phyloP scores from a whole-genome alignment of 2,888 invertebrate species.

The Phaedon cochleariae region DNA sequence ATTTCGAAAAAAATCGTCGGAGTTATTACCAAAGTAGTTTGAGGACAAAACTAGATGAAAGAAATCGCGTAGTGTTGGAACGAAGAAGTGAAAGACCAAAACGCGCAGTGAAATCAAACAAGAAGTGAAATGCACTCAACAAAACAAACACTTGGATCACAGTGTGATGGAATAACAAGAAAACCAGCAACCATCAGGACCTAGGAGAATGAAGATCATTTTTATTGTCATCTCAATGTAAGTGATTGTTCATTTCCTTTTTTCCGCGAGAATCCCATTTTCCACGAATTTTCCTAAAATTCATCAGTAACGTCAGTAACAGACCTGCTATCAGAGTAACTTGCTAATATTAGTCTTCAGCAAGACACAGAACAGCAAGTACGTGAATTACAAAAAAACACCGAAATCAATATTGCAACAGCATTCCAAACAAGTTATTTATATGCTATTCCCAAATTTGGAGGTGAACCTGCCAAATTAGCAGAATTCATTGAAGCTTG shows the following conservation, averaged over 20 bases:
- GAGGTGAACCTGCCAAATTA: conserved; percentile 1
- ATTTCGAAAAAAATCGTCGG: conserved; percentile 8
- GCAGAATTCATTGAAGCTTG: conserved; percentile 2
- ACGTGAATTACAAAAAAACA: too few relatives aligned
- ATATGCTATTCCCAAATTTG: not conserved
- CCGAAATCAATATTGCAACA: not conserved
- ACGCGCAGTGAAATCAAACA: not conserved
- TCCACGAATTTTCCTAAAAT: not conserved
- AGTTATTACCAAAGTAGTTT: not conserved
- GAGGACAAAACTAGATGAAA: not conserved
- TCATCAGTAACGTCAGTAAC: not conserved
- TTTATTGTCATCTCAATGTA: not conserved
- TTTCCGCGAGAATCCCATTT: not conserved
- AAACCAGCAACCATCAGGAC: not conserved
- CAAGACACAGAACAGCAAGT: too few relatives aligned
- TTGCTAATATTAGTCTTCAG: not conserved
- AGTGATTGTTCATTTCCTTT: not conserved
- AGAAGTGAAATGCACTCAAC: not conserved
- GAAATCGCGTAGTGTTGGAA: not conserved
- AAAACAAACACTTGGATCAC: not conserved
- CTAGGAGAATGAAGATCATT: not conserved
- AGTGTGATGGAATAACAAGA: conserved; percentile 1
- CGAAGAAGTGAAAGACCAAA: not conserved
- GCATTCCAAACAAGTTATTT: not conserved
- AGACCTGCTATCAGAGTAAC: too few relatives aligned